Conservation (phyloP, 2,888 invertebrate species). For the Xanthia icteritia region DNA sequence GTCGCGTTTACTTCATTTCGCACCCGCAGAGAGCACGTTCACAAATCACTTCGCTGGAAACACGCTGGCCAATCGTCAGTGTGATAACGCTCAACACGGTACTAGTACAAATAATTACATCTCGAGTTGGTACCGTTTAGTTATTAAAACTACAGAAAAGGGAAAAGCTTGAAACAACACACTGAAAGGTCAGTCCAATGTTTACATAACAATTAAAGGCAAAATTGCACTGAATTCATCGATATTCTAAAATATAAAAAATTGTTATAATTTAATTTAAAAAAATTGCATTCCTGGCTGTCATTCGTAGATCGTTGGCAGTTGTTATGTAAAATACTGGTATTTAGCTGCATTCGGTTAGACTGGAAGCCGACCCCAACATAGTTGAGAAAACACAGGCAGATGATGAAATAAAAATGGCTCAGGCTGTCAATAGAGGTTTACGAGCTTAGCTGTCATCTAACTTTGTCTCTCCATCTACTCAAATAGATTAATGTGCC, state of each 20-base stretch:
- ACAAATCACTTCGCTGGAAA: too few relatives aligned
- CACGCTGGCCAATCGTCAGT: too few relatives aligned
- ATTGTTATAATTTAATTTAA: too few relatives aligned
- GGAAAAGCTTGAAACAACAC: conserved; percentile 15
- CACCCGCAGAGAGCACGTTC: too few relatives aligned
- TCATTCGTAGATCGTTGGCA: not conserved
- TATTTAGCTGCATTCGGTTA: not conserved
- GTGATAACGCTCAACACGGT: not conserved
- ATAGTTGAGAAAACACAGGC: not conserved
- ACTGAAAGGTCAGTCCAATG: conserved; percentile 28
- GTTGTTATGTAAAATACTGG: not conserved
- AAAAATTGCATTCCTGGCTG: too few relatives aligned
- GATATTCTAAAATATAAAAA: not conserved
- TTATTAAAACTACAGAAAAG: conserved; percentile 3
- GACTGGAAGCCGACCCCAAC: not conserved
- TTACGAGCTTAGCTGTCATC: not conserved
- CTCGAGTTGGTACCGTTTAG: not conserved
- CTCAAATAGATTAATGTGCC: not conserved
- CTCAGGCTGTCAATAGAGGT: not conserved
- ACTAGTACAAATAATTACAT: conserved; percentile 4
- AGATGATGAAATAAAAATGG: not conserved
- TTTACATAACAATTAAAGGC: conserved; percentile 11
- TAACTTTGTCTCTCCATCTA: not conserved
- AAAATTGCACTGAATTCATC: not conserved
- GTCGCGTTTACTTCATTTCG: too few relatives aligned